Evolutionary conservation across 2,888 invertebrate genomes (phyloP).

Genomic region (Drosophila subsilvestris): DNA sequence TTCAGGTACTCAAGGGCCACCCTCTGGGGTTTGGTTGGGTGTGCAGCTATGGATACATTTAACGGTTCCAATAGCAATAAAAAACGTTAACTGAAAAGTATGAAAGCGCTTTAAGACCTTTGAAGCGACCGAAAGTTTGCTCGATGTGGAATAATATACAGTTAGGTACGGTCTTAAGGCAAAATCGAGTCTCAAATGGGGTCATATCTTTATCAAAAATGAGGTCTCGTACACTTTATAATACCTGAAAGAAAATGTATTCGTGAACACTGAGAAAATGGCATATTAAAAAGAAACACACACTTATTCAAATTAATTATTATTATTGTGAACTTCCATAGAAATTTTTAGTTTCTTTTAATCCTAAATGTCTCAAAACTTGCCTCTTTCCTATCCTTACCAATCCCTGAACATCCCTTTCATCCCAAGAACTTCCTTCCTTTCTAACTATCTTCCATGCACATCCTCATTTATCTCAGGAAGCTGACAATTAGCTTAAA

Average conservation of each 20-base stretch:
- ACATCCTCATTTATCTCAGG: background rate
- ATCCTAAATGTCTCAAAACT: background rate
- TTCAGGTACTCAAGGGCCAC: constrained; percentile 20
- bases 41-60: background rate
- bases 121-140: background rate
- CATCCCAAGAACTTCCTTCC: background rate
- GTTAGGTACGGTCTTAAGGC: background rate
- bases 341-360: constrained; percentile 1
- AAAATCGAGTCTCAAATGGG: background rate
- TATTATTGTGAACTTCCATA: no score
- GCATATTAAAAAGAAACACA: no score
- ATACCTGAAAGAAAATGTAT: no score
- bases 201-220: no score
- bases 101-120: background rate
- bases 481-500: constrained; percentile 43
- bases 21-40: background rate
- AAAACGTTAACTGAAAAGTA: background rate
- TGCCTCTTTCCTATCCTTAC: background rate
- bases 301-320: no score
- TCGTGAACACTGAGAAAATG: no score
- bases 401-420: background rate
- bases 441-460: background rate
- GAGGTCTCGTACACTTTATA: no score
- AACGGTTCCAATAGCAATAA: background rate
- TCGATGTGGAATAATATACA: background rate